A percentile compares a stretch with the other conserved stretches of the same genome.
Evolutionary conservation across 2,797 vertebrate genomes (phyloP).

Genomic region (Enteromius argenteus): DNA sequence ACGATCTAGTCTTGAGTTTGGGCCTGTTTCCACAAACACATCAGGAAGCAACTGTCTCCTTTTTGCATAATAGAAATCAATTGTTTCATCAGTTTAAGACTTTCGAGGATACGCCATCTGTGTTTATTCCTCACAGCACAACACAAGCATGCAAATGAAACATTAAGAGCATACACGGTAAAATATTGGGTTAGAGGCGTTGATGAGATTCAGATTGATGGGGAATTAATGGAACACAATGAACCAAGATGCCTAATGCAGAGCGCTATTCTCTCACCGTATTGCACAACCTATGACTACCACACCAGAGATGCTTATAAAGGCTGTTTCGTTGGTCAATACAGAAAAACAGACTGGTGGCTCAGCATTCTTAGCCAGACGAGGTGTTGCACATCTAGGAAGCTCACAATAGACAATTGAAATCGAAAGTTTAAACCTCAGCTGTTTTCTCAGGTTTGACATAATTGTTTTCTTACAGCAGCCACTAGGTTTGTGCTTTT

Average conservation of each 20-base stretch:
- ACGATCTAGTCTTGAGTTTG: neutral
- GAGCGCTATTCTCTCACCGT: slow-evolving; percentile 30
- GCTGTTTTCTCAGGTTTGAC: slow-evolving; percentile 35
- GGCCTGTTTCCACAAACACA: neutral
- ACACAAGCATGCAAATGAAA: slow-evolving; percentile 24
- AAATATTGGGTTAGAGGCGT: slow-evolving; percentile 35
- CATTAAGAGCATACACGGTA: slow-evolving; percentile 15
- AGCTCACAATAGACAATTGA: slow-evolving; percentile 20
- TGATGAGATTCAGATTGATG: slow-evolving; percentile 55
- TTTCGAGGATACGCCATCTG: neutral
- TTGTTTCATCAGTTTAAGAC: neutral
- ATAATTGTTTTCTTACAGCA: slow-evolving; percentile 31
- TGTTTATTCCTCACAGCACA: slow-evolving; percentile 27
- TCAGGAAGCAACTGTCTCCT: neutral
- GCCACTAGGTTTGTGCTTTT: slow-evolving; percentile 15
- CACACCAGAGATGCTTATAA: slow-evolving; percentile 40
- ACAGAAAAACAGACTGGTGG: slow-evolving; percentile 44
- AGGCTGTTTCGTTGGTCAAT: slow-evolving; percentile 37
- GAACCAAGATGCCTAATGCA: slow-evolving; percentile 40
- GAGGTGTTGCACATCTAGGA: slow-evolving; percentile 42
- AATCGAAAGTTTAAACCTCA: slow-evolving; percentile 43
- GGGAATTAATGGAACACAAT: slow-evolving; percentile 56
- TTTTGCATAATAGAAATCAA: slow-evolving; percentile 36
- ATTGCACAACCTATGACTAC: slow-evolving; percentile 50
- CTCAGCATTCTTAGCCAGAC: slow-evolving; percentile 36